Conservation (phyloP, 2,888 invertebrate genomes). For the Aspidiotus rigidus region DNA sequence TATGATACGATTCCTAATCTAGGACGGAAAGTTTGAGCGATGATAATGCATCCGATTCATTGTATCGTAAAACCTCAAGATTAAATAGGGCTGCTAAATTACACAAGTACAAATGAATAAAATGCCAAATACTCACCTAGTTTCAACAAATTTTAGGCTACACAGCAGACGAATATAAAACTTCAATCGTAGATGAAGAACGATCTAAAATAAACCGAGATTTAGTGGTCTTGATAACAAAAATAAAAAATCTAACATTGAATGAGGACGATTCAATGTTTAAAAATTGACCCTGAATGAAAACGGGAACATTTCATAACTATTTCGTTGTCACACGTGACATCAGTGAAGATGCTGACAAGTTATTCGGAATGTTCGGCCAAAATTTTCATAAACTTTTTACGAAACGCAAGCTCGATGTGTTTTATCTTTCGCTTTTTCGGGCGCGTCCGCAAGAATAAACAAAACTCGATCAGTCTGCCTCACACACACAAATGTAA, state of each 20-base stretch:
- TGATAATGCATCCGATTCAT: no score
- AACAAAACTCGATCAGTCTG: no score
- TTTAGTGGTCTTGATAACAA: not conserved
- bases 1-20: no score
- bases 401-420: no score
- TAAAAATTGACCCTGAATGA: slow-evolving; percentile 24
- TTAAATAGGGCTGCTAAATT: no score
- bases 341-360: not conserved
- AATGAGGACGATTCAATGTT: slow-evolving; percentile 16
- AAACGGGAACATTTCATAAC: slow-evolving; percentile 24
- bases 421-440: no score
- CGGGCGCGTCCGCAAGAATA: no score
- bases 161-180: not conserved
- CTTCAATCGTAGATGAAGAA: not conserved
- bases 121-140: slow-evolving; percentile 5
- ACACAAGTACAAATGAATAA: slow-evolving; percentile 1
- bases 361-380: no score
- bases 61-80: no score
- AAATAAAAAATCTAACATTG: slow-evolving; percentile 22
- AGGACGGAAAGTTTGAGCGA: no score
- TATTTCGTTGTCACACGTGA: slow-evolving; percentile 27
- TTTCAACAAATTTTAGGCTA: not conserved
- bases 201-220: not conserved
- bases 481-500: no score
- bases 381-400: no score